These are phyloP conservation scores for Erebia aethiops DNA, from an alignment of 2,888 invertebrate species.

Conservation along the genomic window DNA sequence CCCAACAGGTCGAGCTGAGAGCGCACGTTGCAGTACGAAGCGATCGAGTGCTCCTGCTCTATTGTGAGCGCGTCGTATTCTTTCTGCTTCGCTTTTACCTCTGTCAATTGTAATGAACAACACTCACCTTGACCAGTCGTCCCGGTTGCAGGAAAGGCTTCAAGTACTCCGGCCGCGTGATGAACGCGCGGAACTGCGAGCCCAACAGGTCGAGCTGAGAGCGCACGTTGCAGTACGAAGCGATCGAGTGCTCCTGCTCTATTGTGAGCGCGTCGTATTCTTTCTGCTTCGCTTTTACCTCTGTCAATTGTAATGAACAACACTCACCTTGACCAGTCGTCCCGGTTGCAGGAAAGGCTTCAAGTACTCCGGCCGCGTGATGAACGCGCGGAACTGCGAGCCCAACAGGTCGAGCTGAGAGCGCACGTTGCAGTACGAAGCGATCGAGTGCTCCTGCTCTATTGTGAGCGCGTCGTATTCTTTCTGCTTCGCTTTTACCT, in stretches of 20 bases:
- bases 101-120: constrained; percentile 74
- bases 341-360: constrained; percentile 98
- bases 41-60: constrained; percentile 88
- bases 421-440: constrained; percentile 92
- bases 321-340: constrained; percentile 91
- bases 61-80: constrained; percentile 86
- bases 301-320: constrained; percentile 60
- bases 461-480: constrained; percentile 86
- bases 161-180: constrained; percentile 93
- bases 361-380: constrained; percentile 93
- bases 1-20: constrained; percentile 90
- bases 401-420: constrained; percentile 90
- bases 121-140: constrained; percentile 92
- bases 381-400: constrained; percentile 88
- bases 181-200: constrained; percentile 88
- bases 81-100: constrained; percentile 85
- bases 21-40: constrained; percentile 92
- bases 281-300: constrained; percentile 85
- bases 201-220: constrained; percentile 90
- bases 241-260: constrained; percentile 88
- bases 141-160: constrained; percentile 98
- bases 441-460: constrained; percentile 88
- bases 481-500: constrained; percentile 85
- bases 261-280: constrained; percentile 86
- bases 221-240: constrained; percentile 92